These are phyloP conservation scores for Pogona vitticeps DNA, from an alignment of 2,113 vertebrate species.

Conservation along the genomic window DNA sequence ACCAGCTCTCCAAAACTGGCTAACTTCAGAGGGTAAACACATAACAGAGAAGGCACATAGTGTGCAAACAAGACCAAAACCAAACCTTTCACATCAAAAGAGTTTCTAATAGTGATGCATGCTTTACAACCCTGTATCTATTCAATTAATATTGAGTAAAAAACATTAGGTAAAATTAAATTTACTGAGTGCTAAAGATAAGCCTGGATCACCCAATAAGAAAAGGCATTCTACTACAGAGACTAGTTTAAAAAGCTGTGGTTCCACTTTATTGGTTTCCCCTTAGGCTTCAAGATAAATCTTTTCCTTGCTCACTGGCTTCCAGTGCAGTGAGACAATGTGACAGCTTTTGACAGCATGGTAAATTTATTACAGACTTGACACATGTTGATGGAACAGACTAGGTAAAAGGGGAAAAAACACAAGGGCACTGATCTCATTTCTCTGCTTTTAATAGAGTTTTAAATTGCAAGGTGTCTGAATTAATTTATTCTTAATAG, in stretches of 20 bases:
- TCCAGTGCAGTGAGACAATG: neutral
- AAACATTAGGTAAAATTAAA: neutral
- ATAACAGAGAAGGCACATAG: neutral
- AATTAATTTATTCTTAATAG: conserved; percentile 36
- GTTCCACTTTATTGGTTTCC: conserved; percentile 40
- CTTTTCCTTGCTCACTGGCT: conserved; percentile 23
- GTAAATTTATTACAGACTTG: conserved; percentile 50
- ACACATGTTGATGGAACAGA: conserved; percentile 35
- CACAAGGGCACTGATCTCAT: conserved; percentile 35
- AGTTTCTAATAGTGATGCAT: neutral
- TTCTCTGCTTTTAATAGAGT: conserved; percentile 43
- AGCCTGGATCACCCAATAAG: conserved; percentile 11
- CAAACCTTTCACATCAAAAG: neutral
- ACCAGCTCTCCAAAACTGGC: neutral
- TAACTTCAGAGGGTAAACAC: neutral
- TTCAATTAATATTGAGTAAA: conserved; percentile 25
- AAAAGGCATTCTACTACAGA: conserved; percentile 26
- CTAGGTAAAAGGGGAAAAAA: neutral
- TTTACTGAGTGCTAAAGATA: conserved; percentile 32
- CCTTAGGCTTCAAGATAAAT: conserved; percentile 49
- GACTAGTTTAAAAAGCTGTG: neutral
- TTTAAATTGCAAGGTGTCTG: conserved; percentile 49
- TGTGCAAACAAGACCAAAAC: neutral
- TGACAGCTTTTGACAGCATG: conserved; percentile 38
- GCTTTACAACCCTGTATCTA: neutral